Conservation (phyloP, 2,113 vertebrate genomes). For the Actinemys pallida region DNA sequence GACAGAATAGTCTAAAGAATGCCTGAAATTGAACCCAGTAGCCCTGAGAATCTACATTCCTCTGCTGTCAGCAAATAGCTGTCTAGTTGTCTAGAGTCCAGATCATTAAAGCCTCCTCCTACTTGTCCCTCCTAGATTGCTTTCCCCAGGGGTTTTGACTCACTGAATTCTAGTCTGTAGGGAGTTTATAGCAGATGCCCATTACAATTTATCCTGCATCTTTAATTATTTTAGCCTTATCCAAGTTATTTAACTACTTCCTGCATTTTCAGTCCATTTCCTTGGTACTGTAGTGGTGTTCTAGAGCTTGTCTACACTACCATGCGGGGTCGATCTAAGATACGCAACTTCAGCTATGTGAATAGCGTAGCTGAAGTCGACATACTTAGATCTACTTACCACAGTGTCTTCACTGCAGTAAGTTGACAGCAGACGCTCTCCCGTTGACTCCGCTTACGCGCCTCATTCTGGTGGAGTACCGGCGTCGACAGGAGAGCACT, state of each 20-base stretch:
- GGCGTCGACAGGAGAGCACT: too few relatives aligned
- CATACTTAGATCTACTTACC: too few relatives aligned
- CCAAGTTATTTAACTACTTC: not conserved
- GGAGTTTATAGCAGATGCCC: not conserved
- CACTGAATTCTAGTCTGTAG: not conserved
- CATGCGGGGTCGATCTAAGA: too few relatives aligned
- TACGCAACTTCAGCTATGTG: too few relatives aligned
- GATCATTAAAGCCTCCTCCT: not conserved
- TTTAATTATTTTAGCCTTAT: not conserved
- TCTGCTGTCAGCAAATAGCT: not conserved
- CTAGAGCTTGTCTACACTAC: too few relatives aligned
- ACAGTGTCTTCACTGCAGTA: too few relatives aligned
- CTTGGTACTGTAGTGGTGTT: not conserved
- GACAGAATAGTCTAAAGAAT: not conserved
- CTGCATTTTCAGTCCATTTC: not conserved
- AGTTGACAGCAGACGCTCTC: too few relatives aligned
- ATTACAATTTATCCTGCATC: not conserved
- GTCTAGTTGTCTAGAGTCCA: not conserved
- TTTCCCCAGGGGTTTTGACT: not conserved
- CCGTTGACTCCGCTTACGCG: too few relatives aligned
- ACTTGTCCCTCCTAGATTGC: not conserved
- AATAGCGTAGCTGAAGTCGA: too few relatives aligned
- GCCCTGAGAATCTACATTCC: not conserved
- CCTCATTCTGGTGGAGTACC: too few relatives aligned
- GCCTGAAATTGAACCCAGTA: not conserved